Conservation (phyloP, 2,797 vertebrate species). For the Falco novaeseelandiae region DNA sequence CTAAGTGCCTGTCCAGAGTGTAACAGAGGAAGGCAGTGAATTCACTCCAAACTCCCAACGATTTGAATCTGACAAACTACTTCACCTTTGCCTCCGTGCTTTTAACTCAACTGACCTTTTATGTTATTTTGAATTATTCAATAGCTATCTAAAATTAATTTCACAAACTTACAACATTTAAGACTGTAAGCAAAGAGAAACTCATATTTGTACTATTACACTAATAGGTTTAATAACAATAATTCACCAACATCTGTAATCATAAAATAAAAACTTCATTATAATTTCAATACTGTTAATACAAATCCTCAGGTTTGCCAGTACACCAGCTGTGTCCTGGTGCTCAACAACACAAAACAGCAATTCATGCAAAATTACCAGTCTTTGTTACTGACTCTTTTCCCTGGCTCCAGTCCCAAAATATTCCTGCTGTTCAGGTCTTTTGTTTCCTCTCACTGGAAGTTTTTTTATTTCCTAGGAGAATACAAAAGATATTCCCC, state of each 20-base stretch:
- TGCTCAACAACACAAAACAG: slow-evolving; percentile 75
- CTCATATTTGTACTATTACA: slow-evolving; percentile 73
- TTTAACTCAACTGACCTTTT: background rate
- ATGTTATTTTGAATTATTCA: slow-evolving; percentile 26
- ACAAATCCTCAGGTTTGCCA: slow-evolving; percentile 75
- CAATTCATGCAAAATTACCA: slow-evolving; percentile 79
- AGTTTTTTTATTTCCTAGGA: slow-evolving; percentile 61
- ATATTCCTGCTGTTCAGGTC: slow-evolving; percentile 76
- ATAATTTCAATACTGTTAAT: slow-evolving; percentile 77
- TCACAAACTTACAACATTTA: slow-evolving; percentile 55
- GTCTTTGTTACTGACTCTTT: slow-evolving; percentile 76
- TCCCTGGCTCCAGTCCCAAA: slow-evolving; percentile 73
- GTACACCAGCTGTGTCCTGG: slow-evolving; percentile 75
- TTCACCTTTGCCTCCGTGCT: background rate
- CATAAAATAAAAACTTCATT: slow-evolving; percentile 80
- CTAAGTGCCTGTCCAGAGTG: background rate
- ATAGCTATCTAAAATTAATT: slow-evolving; percentile 40
- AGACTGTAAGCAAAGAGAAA: slow-evolving; percentile 61
- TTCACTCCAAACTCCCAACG: background rate
- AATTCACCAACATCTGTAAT: slow-evolving; percentile 77
- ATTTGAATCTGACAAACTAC: background rate
- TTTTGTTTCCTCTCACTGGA: slow-evolving; percentile 70
- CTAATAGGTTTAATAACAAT: slow-evolving; percentile 80
- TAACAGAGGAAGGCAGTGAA: background rate
- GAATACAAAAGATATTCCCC: slow-evolving; percentile 50